phyloP scores from a whole-genome alignment of 2,888 invertebrate species.

The Notodonta ziczac region DNA sequence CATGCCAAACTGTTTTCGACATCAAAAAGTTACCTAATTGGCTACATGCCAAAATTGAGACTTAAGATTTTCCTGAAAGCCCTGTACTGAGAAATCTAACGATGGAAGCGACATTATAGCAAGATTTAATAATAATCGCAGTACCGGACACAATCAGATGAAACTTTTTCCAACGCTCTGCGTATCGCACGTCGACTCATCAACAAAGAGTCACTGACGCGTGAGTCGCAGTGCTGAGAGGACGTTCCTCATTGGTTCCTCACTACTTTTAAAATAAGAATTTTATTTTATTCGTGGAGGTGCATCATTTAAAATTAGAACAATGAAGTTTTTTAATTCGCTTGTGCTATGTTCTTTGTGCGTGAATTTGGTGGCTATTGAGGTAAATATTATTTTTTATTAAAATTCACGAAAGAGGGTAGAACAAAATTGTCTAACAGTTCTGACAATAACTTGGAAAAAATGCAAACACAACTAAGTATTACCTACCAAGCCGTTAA shows the following conservation, averaged over 20 bases:
- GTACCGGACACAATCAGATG: conserved; percentile 32
- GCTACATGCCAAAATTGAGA: neutral
- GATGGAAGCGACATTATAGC: neutral
- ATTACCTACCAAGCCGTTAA: too few species aligned
- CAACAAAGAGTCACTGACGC: conserved; percentile 15
- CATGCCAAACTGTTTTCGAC: too few species aligned
- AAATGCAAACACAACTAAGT: too few species aligned
- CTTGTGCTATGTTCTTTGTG: conserved; percentile 44
- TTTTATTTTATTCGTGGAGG: conserved; percentile 20
- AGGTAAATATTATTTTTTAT: conserved; percentile 40
- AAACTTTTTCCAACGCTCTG: conserved; percentile 22
- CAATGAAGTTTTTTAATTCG: conserved; percentile 41
- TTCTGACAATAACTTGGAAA: too few species aligned
- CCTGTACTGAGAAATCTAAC: neutral
- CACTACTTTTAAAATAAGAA: neutral
- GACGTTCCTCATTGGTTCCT: conserved; percentile 14
- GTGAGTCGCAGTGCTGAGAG: conserved; percentile 19
- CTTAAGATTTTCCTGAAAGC: neutral
- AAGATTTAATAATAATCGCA: neutral
- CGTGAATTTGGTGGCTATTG: conserved; percentile 35
- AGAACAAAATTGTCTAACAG: too few species aligned
- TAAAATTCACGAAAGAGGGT: conserved; percentile 7
- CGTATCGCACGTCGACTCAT: conserved; percentile 4
- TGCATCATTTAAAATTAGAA: conserved; percentile 20
- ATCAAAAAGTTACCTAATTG: too few species aligned